These are phyloP conservation scores for Pontoporia blainvillei DNA, from an alignment of 2,113 vertebrate species.

Conservation along the genomic window DNA sequence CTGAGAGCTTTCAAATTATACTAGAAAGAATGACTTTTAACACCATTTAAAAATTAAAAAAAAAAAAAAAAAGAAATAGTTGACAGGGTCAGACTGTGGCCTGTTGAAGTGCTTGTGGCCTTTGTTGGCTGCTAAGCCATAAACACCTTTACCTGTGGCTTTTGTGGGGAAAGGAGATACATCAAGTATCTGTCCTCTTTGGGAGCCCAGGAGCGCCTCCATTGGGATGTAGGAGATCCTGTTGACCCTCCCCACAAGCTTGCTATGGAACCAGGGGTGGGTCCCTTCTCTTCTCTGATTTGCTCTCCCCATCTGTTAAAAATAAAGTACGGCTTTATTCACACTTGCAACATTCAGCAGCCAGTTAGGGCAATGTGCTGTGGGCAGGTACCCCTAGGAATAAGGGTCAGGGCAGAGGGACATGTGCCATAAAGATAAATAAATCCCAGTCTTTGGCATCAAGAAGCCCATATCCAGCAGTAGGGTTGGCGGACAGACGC, in stretches of 20 bases:
- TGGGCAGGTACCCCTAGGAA: background rate
- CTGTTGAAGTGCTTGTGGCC: background rate
- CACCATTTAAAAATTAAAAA: background rate
- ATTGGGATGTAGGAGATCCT: background rate
- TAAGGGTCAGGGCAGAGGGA: background rate
- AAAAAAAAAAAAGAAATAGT: background rate
- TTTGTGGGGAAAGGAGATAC: conserved; percentile 35
- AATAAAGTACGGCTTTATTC: background rate
- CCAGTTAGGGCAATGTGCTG: background rate
- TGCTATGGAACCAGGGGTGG: background rate
- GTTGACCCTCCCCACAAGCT: background rate
- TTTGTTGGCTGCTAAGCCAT: background rate
- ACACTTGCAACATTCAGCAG: background rate
- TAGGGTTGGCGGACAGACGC: background rate
- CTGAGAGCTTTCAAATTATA: conserved; percentile 37
- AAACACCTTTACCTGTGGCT: conserved; percentile 57
- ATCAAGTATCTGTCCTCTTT: background rate
- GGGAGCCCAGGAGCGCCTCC: background rate
- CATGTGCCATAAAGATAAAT: background rate
- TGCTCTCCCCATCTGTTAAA: background rate
- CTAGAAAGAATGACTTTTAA: conserved; percentile 9
- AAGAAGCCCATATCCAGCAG: background rate
- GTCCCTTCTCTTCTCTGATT: background rate
- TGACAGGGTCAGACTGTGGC: background rate
- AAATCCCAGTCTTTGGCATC: background rate